Evolutionary conservation across 2,113 vertebrate genomes (phyloP).

Genomic region (Lepus timidus): DNA sequence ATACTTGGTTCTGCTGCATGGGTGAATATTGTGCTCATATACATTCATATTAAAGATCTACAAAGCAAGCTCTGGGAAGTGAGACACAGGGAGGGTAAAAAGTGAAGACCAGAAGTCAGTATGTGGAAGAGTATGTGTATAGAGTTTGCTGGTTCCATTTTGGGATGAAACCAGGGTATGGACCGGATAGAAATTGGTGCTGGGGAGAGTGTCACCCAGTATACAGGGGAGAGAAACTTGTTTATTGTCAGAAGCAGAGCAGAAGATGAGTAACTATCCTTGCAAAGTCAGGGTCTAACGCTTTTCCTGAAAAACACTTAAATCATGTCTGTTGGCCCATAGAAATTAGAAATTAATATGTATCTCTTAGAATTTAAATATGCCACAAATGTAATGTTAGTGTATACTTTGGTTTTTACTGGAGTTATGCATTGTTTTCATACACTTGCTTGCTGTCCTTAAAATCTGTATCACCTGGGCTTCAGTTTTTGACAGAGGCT

Average conservation of each 20-base stretch:
- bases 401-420: not conserved
- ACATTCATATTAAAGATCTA: not conserved
- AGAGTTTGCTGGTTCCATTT: not conserved
- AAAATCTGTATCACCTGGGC: not conserved
- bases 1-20: not conserved
- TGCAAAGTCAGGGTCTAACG: not conserved
- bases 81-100: not conserved
- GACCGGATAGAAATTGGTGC: too few species aligned
- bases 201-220: not conserved
- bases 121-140: accelerated
- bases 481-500: not conserved
- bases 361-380: not conserved
- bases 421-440: not conserved
- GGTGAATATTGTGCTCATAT: not conserved
- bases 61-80: not conserved
- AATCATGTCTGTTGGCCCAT: not conserved
- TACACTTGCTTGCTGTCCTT: not conserved
- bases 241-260: not conserved
- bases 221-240: not conserved
- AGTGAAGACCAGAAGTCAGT: not conserved
- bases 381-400: not conserved
- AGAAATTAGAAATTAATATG: not conserved
- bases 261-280: not conserved
- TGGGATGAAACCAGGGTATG: not conserved
- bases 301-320: not conserved